phyloP scores from a whole-genome alignment of 1,140 invertebrate species.

The Sitodiplosis mosellana region DNA sequence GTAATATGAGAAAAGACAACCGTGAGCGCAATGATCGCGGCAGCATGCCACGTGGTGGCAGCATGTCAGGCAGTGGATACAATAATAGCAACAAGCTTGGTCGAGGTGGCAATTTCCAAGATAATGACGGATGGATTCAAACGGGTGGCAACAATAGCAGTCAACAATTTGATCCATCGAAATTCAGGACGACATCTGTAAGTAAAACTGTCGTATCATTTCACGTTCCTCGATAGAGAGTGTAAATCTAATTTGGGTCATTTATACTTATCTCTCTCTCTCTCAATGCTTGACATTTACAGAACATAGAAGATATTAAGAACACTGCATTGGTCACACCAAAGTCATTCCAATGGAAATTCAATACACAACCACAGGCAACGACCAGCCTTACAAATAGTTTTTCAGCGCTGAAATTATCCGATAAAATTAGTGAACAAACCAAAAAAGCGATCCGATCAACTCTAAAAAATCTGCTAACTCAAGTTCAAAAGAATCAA shows the following conservation, averaged over 20 bases:
- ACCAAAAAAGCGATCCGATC: background rate
- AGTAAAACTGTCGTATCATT: background rate
- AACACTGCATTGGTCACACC: background rate
- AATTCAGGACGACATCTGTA: background rate
- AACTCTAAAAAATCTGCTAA: background rate
- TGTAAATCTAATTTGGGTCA: too few species aligned
- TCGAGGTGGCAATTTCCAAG: conserved; percentile 14
- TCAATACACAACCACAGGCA: background rate
- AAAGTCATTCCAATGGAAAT: background rate
- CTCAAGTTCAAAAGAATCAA: background rate
- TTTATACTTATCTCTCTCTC: too few species aligned
- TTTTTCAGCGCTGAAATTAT: background rate
- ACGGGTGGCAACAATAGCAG: conserved; percentile 5
- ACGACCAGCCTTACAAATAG: background rate
- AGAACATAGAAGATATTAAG: background rate
- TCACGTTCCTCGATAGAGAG: too few species aligned
- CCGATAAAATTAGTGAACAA: background rate
- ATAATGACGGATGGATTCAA: conserved; percentile 19
- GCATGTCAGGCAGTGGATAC: conserved; percentile 11
- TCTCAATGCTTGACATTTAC: background rate
- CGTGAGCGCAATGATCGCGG: conserved; percentile 6
- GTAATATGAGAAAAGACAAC: conserved; percentile 2
- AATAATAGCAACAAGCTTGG: conserved; percentile 14
- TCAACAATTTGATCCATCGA: background rate
- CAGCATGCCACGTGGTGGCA: conserved; percentile 16